These are phyloP conservation scores for Brachyhypopomus gauderio DNA, from an alignment of 2,113 vertebrate species.

Conservation along the genomic window DNA sequence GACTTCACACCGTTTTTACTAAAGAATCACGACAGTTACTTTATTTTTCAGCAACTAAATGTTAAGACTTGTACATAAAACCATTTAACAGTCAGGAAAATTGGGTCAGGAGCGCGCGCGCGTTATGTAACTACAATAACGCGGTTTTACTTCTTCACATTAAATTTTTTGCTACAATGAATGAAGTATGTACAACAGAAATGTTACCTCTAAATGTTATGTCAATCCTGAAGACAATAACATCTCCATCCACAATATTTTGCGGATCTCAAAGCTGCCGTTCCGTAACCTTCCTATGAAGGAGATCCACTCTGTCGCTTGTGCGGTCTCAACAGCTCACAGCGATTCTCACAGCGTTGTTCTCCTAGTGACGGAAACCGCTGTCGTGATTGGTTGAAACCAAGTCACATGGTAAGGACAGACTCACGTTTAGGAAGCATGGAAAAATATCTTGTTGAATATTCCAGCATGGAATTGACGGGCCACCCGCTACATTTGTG, in stretches of 20 bases:
- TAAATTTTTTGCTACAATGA: not conserved
- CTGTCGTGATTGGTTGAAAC: slow-evolving; percentile 56
- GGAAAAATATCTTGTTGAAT: slow-evolving; percentile 24
- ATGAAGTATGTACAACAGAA: not conserved
- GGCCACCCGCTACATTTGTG: no score
- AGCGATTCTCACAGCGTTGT: not conserved
- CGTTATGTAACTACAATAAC: slow-evolving; percentile 63
- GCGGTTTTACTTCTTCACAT: not conserved
- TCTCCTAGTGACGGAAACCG: slow-evolving; percentile 13
- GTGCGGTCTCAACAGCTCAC: not conserved
- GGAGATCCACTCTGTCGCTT: slow-evolving; percentile 55
- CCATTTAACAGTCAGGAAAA: slow-evolving; percentile 45
- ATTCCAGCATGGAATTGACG: not conserved
- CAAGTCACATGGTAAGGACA: not conserved
- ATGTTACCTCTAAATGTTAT: slow-evolving; percentile 68
- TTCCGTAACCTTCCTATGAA: not conserved
- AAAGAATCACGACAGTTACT: not conserved
- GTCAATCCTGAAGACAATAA: slow-evolving; percentile 59
- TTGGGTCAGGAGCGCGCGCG: slow-evolving; percentile 59
- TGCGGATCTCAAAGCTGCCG: not conserved
- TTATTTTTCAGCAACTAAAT: not conserved
- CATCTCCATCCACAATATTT: slow-evolving; percentile 59
- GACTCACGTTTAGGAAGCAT: slow-evolving; percentile 69
- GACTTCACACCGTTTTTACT: not conserved
- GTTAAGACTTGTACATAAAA: not conserved